Evolutionary conservation across 2,888 invertebrate species (phyloP).

Genomic region (Ecdyonurus torrentis): DNA sequence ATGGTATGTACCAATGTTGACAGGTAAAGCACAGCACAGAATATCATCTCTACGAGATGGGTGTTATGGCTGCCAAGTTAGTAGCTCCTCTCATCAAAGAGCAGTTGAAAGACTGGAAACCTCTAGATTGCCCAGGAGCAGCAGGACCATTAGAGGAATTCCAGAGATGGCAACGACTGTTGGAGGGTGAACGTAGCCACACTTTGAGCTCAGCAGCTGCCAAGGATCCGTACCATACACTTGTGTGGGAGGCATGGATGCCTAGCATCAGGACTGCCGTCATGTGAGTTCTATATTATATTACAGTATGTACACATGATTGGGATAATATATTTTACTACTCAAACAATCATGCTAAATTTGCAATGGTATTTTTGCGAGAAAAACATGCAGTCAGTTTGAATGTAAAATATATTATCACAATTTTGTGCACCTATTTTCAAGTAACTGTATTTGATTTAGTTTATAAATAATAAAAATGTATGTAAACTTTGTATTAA

Average conservation of each 20-base stretch:
- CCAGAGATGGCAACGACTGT: conserved; percentile 50
- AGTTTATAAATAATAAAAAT: no score
- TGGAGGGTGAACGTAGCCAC: conserved; percentile 22
- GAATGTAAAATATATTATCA: conserved; percentile 27
- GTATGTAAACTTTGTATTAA: no score
- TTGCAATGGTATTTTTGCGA: conserved; percentile 35
- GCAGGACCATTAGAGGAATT: conserved; percentile 34
- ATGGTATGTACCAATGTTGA: no score
- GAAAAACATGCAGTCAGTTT: conserved; percentile 48
- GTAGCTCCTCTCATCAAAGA: conserved; percentile 69
- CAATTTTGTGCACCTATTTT: no score
- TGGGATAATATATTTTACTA: no score
- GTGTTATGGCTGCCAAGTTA: conserved; percentile 65
- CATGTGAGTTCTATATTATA: conserved; percentile 43
- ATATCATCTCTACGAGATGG: conserved; percentile 70
- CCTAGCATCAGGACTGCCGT: conserved; percentile 59
- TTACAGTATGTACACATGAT: no score
- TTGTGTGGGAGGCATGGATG: conserved; percentile 84
- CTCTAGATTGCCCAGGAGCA: conserved; percentile 49
- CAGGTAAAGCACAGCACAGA: conserved; percentile 49
- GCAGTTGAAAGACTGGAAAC: conserved; percentile 62
- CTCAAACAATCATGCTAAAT: no score
- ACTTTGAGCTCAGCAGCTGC: conserved; percentile 16
- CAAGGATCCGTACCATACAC: conserved; percentile 50
- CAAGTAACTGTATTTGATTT: no score